These are phyloP conservation scores for Rhinolophus ferrumequinum DNA, from an alignment of 2,113 vertebrate genomes.

Conservation along the genomic window DNA sequence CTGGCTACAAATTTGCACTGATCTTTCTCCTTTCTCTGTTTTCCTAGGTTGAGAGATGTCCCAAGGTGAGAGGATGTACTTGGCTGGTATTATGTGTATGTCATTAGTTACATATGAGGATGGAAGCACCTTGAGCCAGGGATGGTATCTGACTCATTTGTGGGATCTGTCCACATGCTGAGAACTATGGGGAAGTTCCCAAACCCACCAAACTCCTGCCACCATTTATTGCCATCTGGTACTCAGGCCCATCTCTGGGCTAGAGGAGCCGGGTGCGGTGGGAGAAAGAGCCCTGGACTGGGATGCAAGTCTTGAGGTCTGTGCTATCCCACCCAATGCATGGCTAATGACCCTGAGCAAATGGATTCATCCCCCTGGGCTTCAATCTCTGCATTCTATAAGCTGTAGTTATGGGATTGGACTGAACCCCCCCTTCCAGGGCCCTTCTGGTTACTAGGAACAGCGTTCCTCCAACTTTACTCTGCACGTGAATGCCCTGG, in stretches of 20 bases:
- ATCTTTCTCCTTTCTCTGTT: background rate
- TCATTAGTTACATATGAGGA: background rate
- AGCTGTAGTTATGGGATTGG: background rate
- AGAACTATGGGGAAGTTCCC: background rate
- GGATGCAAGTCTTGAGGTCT: background rate
- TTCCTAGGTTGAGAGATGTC: background rate
- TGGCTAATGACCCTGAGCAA: background rate
- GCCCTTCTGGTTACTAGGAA: background rate
- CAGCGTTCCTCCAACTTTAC: background rate
- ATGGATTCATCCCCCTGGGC: background rate
- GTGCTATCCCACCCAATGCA: rapidly evolving
- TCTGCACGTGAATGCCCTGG: no score
- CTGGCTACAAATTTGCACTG: background rate
- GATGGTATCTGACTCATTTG: background rate
- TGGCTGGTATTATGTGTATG: background rate
- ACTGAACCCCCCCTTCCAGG: background rate
- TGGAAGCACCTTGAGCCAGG: background rate
- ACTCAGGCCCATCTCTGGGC: background rate
- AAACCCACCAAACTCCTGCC: background rate
- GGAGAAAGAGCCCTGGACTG: background rate
- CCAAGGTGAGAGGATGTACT: background rate
- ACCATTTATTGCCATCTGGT: background rate
- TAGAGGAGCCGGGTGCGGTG: background rate
- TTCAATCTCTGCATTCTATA: background rate
- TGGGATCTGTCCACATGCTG: background rate